Evolutionary conservation across 1,140 invertebrate species (phyloP), one percentile per base, ranked within the genome.

Genomic region (Aricia agestis): DNA sequence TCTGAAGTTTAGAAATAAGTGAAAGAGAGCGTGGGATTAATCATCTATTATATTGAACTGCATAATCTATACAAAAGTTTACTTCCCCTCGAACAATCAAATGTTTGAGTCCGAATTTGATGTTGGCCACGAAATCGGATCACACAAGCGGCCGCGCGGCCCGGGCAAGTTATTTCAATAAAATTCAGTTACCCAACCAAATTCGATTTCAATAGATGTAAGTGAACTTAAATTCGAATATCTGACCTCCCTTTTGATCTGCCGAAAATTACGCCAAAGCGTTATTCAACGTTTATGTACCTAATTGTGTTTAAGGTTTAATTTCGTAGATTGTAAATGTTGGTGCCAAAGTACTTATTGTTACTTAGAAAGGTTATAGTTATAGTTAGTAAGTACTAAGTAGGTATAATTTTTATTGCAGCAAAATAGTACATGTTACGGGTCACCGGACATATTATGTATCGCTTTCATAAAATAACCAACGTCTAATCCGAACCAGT

Each of bases 71-170:
- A 11, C 42, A 45, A 45, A 52, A 52, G 70, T 76, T 69, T 72
- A 72, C 72, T 66, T 11, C 74, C 77, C 74, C 72, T 79, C 74
- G 79, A 75, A 78, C 81, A 73, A 83, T 89, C 82, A 85, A 89
- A 91, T 87, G 85, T 89, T 87, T 89, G 84, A 87, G 83, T 79
- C 80, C 70, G 83, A 87, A 86, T 87, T 83, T 80, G 80, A 89
- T 84, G 72, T 57, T 69, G 70, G 72, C 82, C 76, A 75, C 79
- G 76, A 78, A 91, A 91, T 91, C 85, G 82, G 84, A 91, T 91
- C 86, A 91, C 86, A 86, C 82, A 81, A 85, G 79, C 86, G 83
- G 86, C 83, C 81, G 73, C 75, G 74, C 71, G 57, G 76, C 75
- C 74, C 75, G 72, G 74, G 71, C 76, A 66, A 74, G 79, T 78